These are phyloP conservation scores for Campoletis raptor DNA, from an alignment of 2,888 invertebrate genomes.

Conservation along the genomic window DNA sequence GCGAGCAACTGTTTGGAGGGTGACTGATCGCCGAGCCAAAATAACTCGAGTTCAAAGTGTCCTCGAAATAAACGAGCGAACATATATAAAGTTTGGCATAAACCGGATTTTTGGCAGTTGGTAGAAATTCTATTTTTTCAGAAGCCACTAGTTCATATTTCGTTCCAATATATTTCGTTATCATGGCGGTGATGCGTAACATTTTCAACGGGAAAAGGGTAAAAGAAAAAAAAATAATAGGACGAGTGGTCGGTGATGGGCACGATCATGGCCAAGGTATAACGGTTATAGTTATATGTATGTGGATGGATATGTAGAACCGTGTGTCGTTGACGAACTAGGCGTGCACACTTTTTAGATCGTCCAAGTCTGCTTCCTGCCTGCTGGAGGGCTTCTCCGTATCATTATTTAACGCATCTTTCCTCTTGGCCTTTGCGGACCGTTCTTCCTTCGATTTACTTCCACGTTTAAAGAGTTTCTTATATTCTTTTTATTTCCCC, in stretches of 20 bases:
- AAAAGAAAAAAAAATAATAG: neutral
- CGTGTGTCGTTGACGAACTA: slow-evolving; percentile 18
- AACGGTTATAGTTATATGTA: neutral
- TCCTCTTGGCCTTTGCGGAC: slow-evolving; percentile 39
- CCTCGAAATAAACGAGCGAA: neutral
- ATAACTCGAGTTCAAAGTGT: neutral
- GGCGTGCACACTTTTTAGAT: slow-evolving; percentile 43
- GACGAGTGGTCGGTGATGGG: neutral
- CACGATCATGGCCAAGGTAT: slow-evolving; percentile 1
- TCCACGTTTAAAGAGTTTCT: slow-evolving; percentile 31
- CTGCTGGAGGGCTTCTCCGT: slow-evolving; percentile 66
- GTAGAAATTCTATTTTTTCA: neutral
- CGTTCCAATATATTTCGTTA: neutral
- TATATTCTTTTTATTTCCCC: slow-evolving; percentile 14
- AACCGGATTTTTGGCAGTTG: neutral
- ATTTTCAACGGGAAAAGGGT: neutral
- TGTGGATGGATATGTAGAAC: neutral
- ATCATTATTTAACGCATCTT: slow-evolving; percentile 59
- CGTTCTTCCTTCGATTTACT: slow-evolving; percentile 58
- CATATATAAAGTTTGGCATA: neutral
- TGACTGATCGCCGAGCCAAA: neutral
- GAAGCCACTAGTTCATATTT: neutral
- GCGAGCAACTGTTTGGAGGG: slow-evolving; percentile 7
- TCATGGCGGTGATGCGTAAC: neutral
- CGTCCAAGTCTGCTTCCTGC: slow-evolving; percentile 60